Base-by-base conservation (phyloP, 2,113 vertebrate species). In the Tretioscincus oriximinensis region DNA sequence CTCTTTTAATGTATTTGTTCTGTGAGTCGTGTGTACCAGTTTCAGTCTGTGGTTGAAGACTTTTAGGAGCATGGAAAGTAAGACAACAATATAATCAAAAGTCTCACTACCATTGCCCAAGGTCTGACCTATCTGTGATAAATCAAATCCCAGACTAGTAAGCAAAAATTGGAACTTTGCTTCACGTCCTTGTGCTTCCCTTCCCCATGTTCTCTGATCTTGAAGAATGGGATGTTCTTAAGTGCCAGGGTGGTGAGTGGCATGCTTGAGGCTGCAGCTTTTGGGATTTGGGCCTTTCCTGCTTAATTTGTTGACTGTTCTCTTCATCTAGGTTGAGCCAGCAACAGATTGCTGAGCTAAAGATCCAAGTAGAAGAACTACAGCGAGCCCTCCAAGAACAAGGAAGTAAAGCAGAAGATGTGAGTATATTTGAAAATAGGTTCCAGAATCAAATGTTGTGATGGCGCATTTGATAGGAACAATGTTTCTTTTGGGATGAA, bases 341-440 rank as follows among this genome's bases (percentile, higher is more conserved):
- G 91, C 96, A 97, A 93, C 97, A 97, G 94, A 94, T 98, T 74
- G 84, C 85, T 1, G 96, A 97, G 86, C 94, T 98, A 80, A 92
- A 93, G 29, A 81, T 89, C 70, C 97, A 97, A 89, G 93, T 97
- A 60, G 96, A 97, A 84, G 96, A 97, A 66, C 93, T 97, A 20
- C 97, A 97, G 94, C 96, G 90, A 81, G 91, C 95, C 0, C 91
- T 97, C 21, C 96, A 97, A 87, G 96, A 97, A 80, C 97, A 96
- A 88, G 96, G 94, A 86, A 94, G 88, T 93, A 96, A 95, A 87
- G 94, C 93, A 0, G 96, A 97, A 85, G 96, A 97, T 10, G 97
- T 98, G 93, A 97, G 97, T 96, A 29, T n/a, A 29, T 18, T 29
- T 9, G 21, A 69, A 45, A 85, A 69, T 41, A 41, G 10, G 31